These are phyloP conservation scores for Helicoverpa assulta DNA, from an alignment of 2,888 invertebrate genomes.

Conservation along the genomic window DNA sequence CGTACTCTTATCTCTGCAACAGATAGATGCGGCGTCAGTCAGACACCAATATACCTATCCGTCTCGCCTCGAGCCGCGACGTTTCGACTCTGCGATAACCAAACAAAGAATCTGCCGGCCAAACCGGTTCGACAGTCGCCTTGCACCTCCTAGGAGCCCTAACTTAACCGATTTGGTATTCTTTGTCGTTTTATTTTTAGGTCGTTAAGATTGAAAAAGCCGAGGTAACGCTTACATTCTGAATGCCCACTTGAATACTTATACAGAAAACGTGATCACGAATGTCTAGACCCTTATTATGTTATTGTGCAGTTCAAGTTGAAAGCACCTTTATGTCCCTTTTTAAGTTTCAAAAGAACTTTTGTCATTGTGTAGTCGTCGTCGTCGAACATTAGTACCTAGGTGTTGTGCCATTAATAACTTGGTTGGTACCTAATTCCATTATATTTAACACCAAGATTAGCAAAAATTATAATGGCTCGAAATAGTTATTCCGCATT, in stretches of 20 bases:
- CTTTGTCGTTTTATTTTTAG: conserved; percentile 81
- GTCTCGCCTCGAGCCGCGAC: conserved; percentile 69
- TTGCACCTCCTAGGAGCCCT: conserved; percentile 82
- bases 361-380: conserved; percentile 1
- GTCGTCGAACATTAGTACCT: background rate
- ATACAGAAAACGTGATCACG: conserved; percentile 68
- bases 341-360: conserved; percentile 28
- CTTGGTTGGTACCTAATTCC: too few species aligned
- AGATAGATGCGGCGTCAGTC: conserved; percentile 71
- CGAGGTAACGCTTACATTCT: conserved; percentile 65
- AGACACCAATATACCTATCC: conserved; percentile 66
- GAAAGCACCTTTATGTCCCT: conserved; percentile 34
- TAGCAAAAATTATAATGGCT: too few species aligned
- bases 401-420: too few species aligned
- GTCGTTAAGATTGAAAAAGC: conserved; percentile 74
- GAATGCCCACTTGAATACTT: conserved; percentile 62
- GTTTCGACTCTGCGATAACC: conserved; percentile 77
- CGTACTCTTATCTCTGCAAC: conserved; percentile 77
- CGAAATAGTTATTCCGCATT: too few species aligned
- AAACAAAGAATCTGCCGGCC: conserved; percentile 81
- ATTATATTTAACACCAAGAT: too few species aligned
- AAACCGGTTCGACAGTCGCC: conserved; percentile 84
- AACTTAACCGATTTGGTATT: conserved; percentile 83
- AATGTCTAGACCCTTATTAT: conserved; percentile 48
- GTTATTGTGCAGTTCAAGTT: conserved; percentile 40